phyloP scores from a whole-genome alignment of 2,113 vertebrate species.

The Natator depressus region DNA sequence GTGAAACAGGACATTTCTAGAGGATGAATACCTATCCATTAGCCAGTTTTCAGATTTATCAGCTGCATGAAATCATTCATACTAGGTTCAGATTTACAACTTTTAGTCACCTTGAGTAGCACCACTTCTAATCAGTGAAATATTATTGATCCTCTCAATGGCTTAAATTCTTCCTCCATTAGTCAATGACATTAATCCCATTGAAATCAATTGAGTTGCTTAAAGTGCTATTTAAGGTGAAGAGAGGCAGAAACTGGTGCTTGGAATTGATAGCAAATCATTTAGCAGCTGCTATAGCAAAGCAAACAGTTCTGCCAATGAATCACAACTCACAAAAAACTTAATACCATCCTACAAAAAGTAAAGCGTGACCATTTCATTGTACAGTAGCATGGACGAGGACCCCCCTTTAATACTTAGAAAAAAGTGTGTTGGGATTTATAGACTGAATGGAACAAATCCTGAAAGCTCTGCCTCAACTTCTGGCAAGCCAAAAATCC shows the following conservation, averaged over 20 bases:
- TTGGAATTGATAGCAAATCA: background rate
- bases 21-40: background rate
- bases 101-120: background rate
- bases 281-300: background rate
- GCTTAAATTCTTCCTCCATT: background rate
- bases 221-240: background rate
- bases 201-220: constrained; percentile 10
- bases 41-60: background rate
- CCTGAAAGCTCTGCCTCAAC: background rate
- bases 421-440: background rate
- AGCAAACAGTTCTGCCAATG: background rate
- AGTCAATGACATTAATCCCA: constrained; percentile 7
- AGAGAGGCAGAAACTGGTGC: background rate
- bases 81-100: background rate
- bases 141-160: constrained; percentile 30
- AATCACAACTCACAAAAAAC: background rate
- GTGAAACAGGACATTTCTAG: background rate
- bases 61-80: background rate
- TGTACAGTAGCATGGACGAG: background rate
- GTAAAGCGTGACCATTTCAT: background rate
- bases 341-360: background rate
- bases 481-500: background rate
- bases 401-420: background rate
- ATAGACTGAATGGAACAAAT: background rate
- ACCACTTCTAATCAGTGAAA: background rate